Percentiles rank a stretch among this genome's conserved stretches.
These are phyloP conservation scores for Siniperca undulata DNA, from an alignment of 2,797 vertebrate genomes.

Conservation along the genomic window DNA sequence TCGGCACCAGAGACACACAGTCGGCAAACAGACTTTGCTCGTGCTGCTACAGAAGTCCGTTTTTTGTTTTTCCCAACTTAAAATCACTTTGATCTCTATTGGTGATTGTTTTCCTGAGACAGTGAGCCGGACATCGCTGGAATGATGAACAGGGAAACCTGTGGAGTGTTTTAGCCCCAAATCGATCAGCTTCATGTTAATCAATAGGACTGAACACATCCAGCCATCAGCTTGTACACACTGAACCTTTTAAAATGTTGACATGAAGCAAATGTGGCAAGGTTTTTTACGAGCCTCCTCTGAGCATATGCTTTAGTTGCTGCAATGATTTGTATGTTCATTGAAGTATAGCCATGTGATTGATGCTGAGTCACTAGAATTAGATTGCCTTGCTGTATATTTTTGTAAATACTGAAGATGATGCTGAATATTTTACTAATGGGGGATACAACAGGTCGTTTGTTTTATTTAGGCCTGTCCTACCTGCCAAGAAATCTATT, in stretches of 20 bases:
- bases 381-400: conserved; percentile 23
- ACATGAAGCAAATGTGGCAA: neutral
- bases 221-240: neutral
- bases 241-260: neutral
- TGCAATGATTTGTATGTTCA: conserved; percentile 35
- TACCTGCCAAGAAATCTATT: conserved; percentile 52
- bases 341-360: conserved; percentile 19
- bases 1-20: conserved; percentile 18
- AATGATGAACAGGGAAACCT: conserved; percentile 38
- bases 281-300: neutral
- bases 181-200: conserved; percentile 40
- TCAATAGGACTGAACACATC: conserved; percentile 31
- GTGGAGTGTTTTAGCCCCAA: conserved; percentile 13
- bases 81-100: conserved; percentile 49
- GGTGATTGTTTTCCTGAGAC: conserved; percentile 53
- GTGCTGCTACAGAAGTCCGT: conserved; percentile 20
- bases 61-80: conserved; percentile 8
- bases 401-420: conserved; percentile 60
- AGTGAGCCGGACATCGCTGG: neutral
- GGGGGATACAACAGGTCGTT: conserved; percentile 39
- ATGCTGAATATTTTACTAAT: conserved; percentile 57
- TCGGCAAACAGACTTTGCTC: conserved; percentile 12
- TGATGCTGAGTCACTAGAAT: conserved; percentile 41
- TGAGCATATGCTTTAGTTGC: conserved; percentile 21
- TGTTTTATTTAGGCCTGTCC: conserved; percentile 53